Conservation (phyloP, 2,888 invertebrate species). For the Boloria selene region DNA sequence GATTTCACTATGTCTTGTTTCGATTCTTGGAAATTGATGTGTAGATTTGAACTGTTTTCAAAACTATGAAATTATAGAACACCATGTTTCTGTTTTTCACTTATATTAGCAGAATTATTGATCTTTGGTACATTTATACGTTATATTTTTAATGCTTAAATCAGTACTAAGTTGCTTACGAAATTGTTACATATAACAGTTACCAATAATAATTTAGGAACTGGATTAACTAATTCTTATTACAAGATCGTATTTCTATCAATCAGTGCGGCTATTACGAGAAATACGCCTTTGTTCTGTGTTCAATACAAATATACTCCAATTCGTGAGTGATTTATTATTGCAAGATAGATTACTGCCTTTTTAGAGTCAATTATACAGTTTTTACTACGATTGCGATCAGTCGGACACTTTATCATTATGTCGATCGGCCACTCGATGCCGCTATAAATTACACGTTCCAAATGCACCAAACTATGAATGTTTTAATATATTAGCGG, state of each 20-base stretch:
- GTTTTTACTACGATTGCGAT: conserved; percentile 13
- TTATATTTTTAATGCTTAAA: too few relatives aligned
- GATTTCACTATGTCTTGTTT: too few relatives aligned
- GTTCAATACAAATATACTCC: conserved; percentile 15
- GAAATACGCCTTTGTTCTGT: conserved; percentile 26
- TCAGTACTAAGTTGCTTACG: too few relatives aligned
- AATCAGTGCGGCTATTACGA: conserved; percentile 3
- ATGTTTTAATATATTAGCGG: conserved; percentile 15
- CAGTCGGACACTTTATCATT: conserved; percentile 17
- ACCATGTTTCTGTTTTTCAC: too few relatives aligned
- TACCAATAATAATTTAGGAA: too few relatives aligned
- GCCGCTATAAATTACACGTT: conserved; percentile 8
- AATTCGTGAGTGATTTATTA: conserved; percentile 18
- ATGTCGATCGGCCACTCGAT: conserved; percentile 14
- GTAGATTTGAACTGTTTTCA: too few relatives aligned
- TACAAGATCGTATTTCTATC: conserved; percentile 17
- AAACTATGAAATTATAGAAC: too few relatives aligned
- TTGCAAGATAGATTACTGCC: conserved; percentile 22
- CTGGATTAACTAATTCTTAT: too few relatives aligned
- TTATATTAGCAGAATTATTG: too few relatives aligned
- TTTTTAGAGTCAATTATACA: conserved; percentile 21
- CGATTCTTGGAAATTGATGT: too few relatives aligned
- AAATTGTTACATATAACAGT: too few relatives aligned
- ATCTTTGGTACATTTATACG: too few relatives aligned
- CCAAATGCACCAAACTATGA: conserved; percentile 2